phyloP scores from a whole-genome alignment of 2,113 vertebrate species.

The Siphamia tubifer region DNA sequence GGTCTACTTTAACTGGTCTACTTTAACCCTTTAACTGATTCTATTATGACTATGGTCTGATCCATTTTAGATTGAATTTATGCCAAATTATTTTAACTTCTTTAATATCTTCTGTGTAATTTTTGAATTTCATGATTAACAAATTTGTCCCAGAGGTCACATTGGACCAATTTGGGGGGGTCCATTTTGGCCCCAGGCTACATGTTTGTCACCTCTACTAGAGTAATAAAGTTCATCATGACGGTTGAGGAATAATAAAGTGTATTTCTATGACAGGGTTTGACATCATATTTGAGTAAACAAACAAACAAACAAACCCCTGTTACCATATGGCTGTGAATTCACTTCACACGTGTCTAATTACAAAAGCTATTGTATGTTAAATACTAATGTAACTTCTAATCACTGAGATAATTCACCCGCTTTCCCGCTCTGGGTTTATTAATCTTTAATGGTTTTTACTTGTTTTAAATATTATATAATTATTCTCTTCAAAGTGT shows the following conservation, averaged over 20 bases:
- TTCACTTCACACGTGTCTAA: not conserved
- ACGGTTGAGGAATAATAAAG: not conserved
- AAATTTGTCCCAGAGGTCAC: too few relatives aligned
- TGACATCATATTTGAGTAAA: slow-evolving; percentile 5
- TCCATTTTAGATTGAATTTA: too few relatives aligned
- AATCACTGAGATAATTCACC: not conserved
- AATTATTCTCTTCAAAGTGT: not conserved
- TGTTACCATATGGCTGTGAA: not conserved
- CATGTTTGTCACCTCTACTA: too few relatives aligned
- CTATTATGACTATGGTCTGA: too few relatives aligned
- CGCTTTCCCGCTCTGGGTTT: not conserved
- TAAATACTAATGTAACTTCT: not conserved
- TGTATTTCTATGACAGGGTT: slow-evolving; percentile 9
- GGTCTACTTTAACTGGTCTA: too few relatives aligned
- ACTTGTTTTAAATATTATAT: not conserved
- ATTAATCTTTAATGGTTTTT: slow-evolving; percentile 20
- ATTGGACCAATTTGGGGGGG: too few relatives aligned
- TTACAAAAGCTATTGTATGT: slow-evolving; percentile 13
- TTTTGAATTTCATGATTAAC: too few relatives aligned
- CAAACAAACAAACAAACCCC: not conserved
- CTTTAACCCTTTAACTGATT: too few relatives aligned
- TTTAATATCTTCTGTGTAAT: too few relatives aligned
- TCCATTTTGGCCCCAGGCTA: too few relatives aligned
- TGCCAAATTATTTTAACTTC: too few relatives aligned
- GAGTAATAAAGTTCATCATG: too few relatives aligned